Evolutionary conservation across 30 jellyfish, hydroid and myxozoan species (phyloP), one percentile per base, ranked within the genome.

Genomic region (Cassiopea andromeda): DNA sequence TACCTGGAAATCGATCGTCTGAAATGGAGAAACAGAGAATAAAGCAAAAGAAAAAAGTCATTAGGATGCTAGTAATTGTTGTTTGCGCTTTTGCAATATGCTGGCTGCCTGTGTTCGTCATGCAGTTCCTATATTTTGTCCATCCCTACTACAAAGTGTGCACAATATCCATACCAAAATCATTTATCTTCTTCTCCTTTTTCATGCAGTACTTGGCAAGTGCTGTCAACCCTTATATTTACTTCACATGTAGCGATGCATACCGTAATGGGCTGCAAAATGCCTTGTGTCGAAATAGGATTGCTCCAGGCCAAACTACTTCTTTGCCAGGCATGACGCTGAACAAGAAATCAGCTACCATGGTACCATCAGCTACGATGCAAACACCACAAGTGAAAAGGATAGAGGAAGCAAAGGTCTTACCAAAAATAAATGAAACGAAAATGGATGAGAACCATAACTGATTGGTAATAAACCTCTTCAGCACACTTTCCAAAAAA

Each of bases 141-240:
- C 66, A 90, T 78, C 92, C 97, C 17, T 85, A 75, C 66, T 89
- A 57, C 80, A 43, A 46, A 48, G 75, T 16, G 44, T 94, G 98
- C 57, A 84, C 80, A 2, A 58, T 60, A 54, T 74, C 96, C 13
- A 44, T 94, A 16, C 97, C 96, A 0, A 57, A 75, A 45, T 61
- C 91, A 88, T 82, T 90, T 47, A 9, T 48, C 43, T 80, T 83
- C 85, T 68, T 85, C 1, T 97, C 96, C 60, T 94, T 68, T 48
- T 81, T 78, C 76, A 60, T 89, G 83, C 97, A 94, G 73, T 94
- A 94, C 83, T 85, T 90, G 67, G 92, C 87, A 79, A 94, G 98
- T 54, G 93, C 94, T 12, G 69, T 85, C 19, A 94, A 94, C 71
- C 98, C 98, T 14, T 70, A 81, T n/a, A 44, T 94, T 44, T 94